Evolutionary conservation across 2,888 invertebrate species (phyloP), one percentile per base, ranked within the genome.

Genomic region (Athripsodes cinereus): DNA sequence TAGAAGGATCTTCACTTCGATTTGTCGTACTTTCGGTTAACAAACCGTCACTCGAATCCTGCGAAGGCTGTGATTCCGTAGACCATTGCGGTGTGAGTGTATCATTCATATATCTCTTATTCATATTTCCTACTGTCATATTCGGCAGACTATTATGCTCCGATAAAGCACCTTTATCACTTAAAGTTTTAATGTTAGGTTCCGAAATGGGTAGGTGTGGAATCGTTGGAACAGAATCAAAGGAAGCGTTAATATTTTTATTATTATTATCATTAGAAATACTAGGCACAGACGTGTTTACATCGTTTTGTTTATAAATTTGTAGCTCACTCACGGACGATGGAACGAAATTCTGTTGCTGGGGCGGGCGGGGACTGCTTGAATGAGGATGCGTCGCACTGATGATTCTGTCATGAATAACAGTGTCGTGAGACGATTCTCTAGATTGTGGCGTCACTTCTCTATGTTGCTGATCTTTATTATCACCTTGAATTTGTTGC

Each of bases 51-150:
- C 83, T 84, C 1, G 84, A 84, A 65, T 84, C 84, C 68, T 84
- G 82, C 10, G 83, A 84, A 71, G 82, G 78, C 68, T 84, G 83
- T 34, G 84, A 84, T 68, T 85, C 85, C 55, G 81, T 81, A 3
- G 84, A 84, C 84, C 84, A 84, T 65, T 84, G 84, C 1, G 83
- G 83, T 19, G 83, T 64, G 59, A 65, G 58, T 58, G 53, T 61
- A 52, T 64, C 66, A 57, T 34, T 67, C 65, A 76, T 72, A 58
- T 74, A 71, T 46, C 75, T 70, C 13, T 13, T 40, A 8, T 6
- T 11, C 31, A 31, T 31, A 34, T 75, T 18, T 13, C 46, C 77
- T 50, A 74, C 64, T 46, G 73, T 78, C 66, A 78, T 70, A 66
- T 75, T 79, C 55, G 74, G 80, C 65, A 75, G 19, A 46, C 21